Percentiles rank a stretch among this genome's conserved stretches.
Evolutionary conservation across 2,888 invertebrate genomes (phyloP).

Genomic region (Deilephila porcellus): DNA sequence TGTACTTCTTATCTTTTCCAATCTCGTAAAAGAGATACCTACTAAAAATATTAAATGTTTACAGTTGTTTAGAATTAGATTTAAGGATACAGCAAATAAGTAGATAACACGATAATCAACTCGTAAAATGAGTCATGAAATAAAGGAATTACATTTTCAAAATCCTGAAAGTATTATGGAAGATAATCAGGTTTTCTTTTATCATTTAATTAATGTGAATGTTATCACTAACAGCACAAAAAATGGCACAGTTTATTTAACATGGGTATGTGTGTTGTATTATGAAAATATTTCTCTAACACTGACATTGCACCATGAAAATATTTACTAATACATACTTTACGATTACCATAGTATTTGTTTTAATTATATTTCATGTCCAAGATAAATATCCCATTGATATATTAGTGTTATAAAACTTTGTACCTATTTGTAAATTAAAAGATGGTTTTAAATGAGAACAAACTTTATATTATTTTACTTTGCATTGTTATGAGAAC

Average conservation of each 20-base stretch:
- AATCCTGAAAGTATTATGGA: conserved; percentile 53
- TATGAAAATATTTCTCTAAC: not conserved
- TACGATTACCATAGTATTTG: not conserved
- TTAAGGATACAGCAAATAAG: not conserved
- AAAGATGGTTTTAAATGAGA: too few relatives aligned
- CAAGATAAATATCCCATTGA: too few relatives aligned
- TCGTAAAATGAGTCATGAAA: conserved; percentile 51
- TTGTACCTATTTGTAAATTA: too few relatives aligned
- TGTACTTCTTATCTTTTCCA: not conserved
- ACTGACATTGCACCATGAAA: not conserved
- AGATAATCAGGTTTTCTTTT: conserved; percentile 60
- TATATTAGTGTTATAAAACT: too few relatives aligned
- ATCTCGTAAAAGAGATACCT: not conserved
- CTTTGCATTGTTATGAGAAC: too few relatives aligned
- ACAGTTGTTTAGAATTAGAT: not conserved
- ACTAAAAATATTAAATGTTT: not conserved
- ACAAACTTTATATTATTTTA: too few relatives aligned
- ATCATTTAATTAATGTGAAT: conserved; percentile 36
- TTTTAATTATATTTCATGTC: too few relatives aligned
- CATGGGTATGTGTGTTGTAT: not conserved
- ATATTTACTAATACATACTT: not conserved
- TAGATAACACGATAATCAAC: not conserved
- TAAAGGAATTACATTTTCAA: conserved; percentile 55
- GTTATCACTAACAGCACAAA: conserved; percentile 43
- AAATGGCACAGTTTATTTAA: conserved; percentile 28